Evolutionary conservation across 64 coral and sea anemone species (phyloP), one percentile per base, ranked within the genome.

Genomic region (Stylophora pistillata): DNA sequence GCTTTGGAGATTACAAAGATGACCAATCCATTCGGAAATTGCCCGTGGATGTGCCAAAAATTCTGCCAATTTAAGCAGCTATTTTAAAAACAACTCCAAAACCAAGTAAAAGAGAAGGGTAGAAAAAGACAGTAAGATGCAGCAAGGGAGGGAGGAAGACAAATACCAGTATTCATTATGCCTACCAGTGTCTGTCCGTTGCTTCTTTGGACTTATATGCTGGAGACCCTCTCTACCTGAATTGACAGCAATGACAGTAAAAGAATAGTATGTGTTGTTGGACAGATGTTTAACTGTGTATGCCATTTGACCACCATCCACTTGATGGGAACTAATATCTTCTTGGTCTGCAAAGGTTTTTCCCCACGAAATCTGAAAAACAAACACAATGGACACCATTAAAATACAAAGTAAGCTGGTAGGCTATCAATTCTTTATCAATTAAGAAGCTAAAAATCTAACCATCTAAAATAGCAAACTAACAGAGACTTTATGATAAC

Each of bases 191-290:
- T 78, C 20, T 13, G 90, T 91, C 34, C 62, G 68, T 58, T 91
- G 30, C 57, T 7, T 30, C 9, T 25, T 26, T 20, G 52, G 72
- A 10, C 56, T 29, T 27, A 30, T 70, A 28, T 57, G 53, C 29
- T 41, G 2, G 2, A 56, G 3, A 41, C 73, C 84, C 16, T 10
- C 12, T 33, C 90, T 81, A n/a, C 28, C 74, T 69, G 53, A 52
- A 54, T 86, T 91, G 28, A 29, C 74, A 17, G 90, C 28, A 31
- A 14, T 29, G 56, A 91, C 82, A 56, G 18, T 13, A 30, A 91
- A 91, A n/a, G 82, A 66, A 23, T 91, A 91, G 3, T 75, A 60
- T 21, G 90, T 91, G 15, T 56, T 79, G 74, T 60, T 77, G 18
- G 68, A 76, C 59, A 91, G 47, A 31, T 91, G 58, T 9, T 74